These are phyloP conservation scores for Darevskia mixta DNA, from an alignment of 2,797 vertebrate species.

Conservation along the genomic window DNA sequence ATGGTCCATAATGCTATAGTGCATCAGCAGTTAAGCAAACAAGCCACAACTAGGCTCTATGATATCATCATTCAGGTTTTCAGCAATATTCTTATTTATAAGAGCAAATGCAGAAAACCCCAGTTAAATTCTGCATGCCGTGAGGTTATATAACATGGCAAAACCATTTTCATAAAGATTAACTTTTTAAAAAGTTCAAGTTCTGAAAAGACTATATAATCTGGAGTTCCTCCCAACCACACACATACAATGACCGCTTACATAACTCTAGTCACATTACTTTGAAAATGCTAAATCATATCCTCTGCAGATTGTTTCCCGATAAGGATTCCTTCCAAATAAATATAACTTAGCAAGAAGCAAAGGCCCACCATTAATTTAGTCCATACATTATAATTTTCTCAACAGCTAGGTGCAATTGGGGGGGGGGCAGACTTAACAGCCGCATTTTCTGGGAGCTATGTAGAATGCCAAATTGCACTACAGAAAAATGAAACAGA, in stretches of 20 bases:
- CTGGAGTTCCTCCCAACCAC: background rate
- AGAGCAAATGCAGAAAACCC: background rate
- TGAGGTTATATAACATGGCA: constrained; percentile 1
- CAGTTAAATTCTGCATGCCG: background rate
- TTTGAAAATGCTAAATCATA: background rate
- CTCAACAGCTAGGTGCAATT: background rate
- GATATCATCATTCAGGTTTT: background rate
- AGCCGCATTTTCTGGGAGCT: background rate
- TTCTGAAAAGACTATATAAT: background rate
- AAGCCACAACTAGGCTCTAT: background rate
- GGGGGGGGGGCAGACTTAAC: background rate
- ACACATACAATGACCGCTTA: background rate
- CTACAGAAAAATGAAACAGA: background rate
- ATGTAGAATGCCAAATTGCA: background rate
- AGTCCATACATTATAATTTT: background rate
- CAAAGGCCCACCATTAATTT: too few species aligned
- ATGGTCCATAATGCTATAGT: background rate
- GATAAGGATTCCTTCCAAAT: background rate
- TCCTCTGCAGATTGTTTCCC: background rate
- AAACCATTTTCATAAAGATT: background rate
- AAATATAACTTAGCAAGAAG: background rate
- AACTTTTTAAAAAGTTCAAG: background rate
- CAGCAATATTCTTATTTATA: constrained; percentile 1
- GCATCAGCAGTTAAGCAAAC: background rate
- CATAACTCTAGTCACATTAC: background rate